Evolutionary conservation across 2,797 vertebrate genomes (phyloP).

Genomic region (Agapornis canus): DNA sequence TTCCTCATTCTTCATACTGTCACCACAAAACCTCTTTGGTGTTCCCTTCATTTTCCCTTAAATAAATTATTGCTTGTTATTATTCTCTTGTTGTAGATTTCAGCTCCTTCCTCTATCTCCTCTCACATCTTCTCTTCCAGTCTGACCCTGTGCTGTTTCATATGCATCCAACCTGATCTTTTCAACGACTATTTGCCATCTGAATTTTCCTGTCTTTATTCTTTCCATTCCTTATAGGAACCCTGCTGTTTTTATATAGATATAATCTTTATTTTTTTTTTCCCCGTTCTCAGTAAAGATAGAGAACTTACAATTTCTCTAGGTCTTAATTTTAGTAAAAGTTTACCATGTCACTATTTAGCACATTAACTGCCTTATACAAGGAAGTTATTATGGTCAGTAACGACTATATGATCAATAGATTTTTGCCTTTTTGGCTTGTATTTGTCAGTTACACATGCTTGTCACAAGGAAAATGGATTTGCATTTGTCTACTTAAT

Average conservation of each 20-base stretch:
- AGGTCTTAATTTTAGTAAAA: neutral
- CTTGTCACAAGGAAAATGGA: neutral
- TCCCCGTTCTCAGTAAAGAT: neutral
- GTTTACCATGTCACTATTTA: neutral
- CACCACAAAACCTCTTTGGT: neutral
- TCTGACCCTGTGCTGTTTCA: neutral
- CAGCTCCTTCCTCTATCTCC: neutral
- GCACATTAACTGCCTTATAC: neutral
- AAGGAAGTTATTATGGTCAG: neutral
- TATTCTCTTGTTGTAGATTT: slow-evolving; percentile 17
- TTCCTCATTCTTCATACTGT: neutral
- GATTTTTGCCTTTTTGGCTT: neutral
- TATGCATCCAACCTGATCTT: neutral
- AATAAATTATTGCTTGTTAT: neutral
- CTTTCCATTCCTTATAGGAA: neutral
- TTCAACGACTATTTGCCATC: neutral
- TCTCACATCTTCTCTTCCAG: neutral
- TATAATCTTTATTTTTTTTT: neutral
- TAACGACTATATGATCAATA: neutral
- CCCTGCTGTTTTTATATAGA: neutral
- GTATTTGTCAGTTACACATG: neutral
- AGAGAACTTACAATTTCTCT: neutral
- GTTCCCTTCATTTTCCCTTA: neutral
- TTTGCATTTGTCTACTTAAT: neutral
- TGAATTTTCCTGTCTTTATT: neutral